Base-by-base conservation (phyloP, 1,140 invertebrate species). In the Drosophila albomicans region DNA sequence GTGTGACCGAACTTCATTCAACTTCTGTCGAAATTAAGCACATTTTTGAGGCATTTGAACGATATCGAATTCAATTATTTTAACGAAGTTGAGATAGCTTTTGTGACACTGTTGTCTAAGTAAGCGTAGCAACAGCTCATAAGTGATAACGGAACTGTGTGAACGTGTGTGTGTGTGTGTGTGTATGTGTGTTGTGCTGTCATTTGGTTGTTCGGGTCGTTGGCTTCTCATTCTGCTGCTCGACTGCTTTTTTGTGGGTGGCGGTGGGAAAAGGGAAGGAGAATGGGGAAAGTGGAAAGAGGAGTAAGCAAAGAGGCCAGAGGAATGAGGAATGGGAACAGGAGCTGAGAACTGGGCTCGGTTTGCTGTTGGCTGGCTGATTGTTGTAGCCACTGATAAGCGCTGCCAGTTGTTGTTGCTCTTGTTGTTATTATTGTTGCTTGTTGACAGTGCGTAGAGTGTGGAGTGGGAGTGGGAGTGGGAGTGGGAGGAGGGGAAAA, bases 131-230 rank as follows among this genome's bases (percentile, higher is more conserved):
- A 79, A 69, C 69, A 69, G 71, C 71, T 51, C 66, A 73, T 73
- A 74, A 52, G 75, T 86, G 82, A 86, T 86, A 86, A 82, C 82
- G 28, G 48, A 30, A 58, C 16, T 46, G 35, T 45, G 41, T 28
- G 48, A 49, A 28, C 75, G 62, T 62, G 41, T 30, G 61, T 63
- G 45, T 65, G 54, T 66, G 49, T 54, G 30, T 28, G 57, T 51
- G 46, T 49, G 38, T 49, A 45, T 76, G 28, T 69, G 38, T 71
- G 56, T 30, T 61, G 63, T 69, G 45, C 68, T 82, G 82, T 79
- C 76, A 82, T 82, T 87, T 79, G 66, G 76, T 52, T 72, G 82
- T 48, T 65, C 68, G 73, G 76, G 84, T 87, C 75, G 81, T 82
- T 87, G 75, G 58, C 81, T 84, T 67, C 61, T 57, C 41, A 51